phyloP scores from a whole-genome alignment of 2,888 invertebrate species.

The Pedicia rivosa region DNA sequence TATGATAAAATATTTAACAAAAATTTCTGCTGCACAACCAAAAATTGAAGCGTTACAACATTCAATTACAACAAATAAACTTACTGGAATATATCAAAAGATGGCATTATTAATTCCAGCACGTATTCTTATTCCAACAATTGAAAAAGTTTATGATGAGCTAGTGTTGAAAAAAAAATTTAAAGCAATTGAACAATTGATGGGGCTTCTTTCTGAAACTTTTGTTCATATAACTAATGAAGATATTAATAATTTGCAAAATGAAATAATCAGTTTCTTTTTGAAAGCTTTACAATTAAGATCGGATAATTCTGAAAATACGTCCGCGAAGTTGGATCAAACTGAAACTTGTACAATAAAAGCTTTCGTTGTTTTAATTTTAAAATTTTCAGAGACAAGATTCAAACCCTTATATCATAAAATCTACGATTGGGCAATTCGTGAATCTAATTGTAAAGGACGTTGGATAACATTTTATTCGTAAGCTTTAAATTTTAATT shows the following conservation, averaged over 20 bases:
- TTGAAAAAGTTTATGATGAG: constrained; percentile 44
- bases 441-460: constrained; percentile 39
- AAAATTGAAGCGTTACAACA: too few relatives aligned
- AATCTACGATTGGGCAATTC: constrained; percentile 75
- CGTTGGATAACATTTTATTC: constrained; percentile 69
- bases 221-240: constrained; percentile 43
- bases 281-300: constrained; percentile 53
- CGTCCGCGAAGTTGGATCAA: constrained; percentile 32
- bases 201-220: constrained; percentile 60
- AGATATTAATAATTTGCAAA: constrained; percentile 47
- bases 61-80: constrained; percentile 38
- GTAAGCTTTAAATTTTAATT: constrained; percentile 32
- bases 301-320: constrained; percentile 30
- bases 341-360: constrained; percentile 63
- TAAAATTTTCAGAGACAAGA: constrained; percentile 76
- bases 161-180: constrained; percentile 42
- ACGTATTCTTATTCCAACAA: constrained; percentile 59
- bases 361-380: constrained; percentile 60
- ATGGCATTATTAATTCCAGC: constrained; percentile 51
- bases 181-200: constrained; percentile 48
- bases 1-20: constrained; percentile 46
- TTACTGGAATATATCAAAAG: constrained; percentile 46
- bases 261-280: constrained; percentile 59
- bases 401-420: constrained; percentile 80
- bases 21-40: constrained; percentile 36